phyloP scores from a whole-genome alignment of 2,888 invertebrate species.

The Heliconius ismenius region DNA sequence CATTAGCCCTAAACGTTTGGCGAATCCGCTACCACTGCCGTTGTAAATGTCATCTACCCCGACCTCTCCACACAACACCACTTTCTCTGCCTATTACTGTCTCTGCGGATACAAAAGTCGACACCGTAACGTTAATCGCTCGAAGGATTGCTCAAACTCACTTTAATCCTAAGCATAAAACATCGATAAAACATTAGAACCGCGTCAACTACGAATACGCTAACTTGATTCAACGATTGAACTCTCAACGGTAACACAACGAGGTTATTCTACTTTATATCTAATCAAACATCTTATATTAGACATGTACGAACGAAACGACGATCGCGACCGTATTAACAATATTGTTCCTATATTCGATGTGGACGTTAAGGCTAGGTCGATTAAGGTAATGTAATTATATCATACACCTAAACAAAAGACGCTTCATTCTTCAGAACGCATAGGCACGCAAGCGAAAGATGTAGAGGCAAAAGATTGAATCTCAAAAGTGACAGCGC shows the following conservation, averaged over 20 bases:
- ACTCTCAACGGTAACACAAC: constrained; percentile 59
- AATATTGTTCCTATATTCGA: constrained; percentile 75
- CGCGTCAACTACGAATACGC: constrained; percentile 64
- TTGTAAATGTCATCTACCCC: constrained; percentile 18
- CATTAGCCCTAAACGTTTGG: constrained; percentile 58
- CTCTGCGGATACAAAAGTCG: constrained; percentile 38
- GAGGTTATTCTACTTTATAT: constrained; percentile 63
- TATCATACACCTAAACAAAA: constrained; percentile 73
- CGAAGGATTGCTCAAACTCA: constrained; percentile 75
- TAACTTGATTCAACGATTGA: constrained; percentile 55
- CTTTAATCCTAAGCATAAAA: constrained; percentile 77
- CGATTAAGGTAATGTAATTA: constrained; percentile 64
- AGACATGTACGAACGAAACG: constrained; percentile 72
- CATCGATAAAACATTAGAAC: constrained; percentile 70
- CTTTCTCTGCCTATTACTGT: not conserved
- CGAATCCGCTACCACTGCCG: constrained; percentile 47
- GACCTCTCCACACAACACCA: constrained; percentile 2
- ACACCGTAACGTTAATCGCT: constrained; percentile 60
- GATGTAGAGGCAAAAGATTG: constrained; percentile 73
- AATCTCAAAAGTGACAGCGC: constrained; percentile 55
- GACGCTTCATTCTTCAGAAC: constrained; percentile 62
- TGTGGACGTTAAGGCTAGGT: constrained; percentile 81
- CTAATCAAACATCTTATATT: constrained; percentile 75
- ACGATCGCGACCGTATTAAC: constrained; percentile 48
- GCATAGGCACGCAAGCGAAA: constrained; percentile 81